Base-by-base conservation (phyloP, 2,797 vertebrate genomes). In the Glossophaga mutica region DNA sequence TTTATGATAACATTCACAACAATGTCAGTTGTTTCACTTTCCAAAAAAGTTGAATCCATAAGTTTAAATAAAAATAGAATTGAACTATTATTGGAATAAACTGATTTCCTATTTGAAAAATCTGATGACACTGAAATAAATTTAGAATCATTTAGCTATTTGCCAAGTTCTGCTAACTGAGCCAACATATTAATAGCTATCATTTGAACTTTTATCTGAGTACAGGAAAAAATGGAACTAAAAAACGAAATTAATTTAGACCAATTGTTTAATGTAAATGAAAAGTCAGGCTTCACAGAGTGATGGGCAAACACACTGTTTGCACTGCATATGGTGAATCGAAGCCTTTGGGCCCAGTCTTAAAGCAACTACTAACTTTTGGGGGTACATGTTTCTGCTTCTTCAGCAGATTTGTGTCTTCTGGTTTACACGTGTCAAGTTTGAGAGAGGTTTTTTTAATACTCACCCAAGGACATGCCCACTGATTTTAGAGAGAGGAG, bases 211-310 rank as follows among this genome's bases (percentile, higher is more conserved):
- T 97, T 96, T 76, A 50, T 92, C 73, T 10, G 46, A 42, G 44
- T 24, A 79, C 50, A 83, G 89, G 67, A 90, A 97, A 94, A 92
- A 76, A 4, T 95, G 65, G 68, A 94, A 94, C 78, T 92, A 73
- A 91, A 92, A 76, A 94, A 16, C 70, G 26, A 83, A 96, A 76
- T 88, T 94, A 92, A 95, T 94, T 95, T 96, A 93, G 48, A 76
- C 48, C 5, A 42, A 76, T 90, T 65, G 67, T 89, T 97, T 95
- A 78, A 78, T 87, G 50, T 84, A 90, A 93, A 50, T 76, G 44
- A 96, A 93, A 96, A 82, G 37, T 59, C 19, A 44, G 46, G 26
- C 26, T 77, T 96, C 78, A 70, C 48, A 88, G 88, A 37, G 55
- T 62, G 37, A 48, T 34, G 26, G n/a, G 24, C 24, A 88, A 86